Evolutionary conservation across 1,140 invertebrate species (phyloP).

Genomic region (Drosophila sp.): DNA sequence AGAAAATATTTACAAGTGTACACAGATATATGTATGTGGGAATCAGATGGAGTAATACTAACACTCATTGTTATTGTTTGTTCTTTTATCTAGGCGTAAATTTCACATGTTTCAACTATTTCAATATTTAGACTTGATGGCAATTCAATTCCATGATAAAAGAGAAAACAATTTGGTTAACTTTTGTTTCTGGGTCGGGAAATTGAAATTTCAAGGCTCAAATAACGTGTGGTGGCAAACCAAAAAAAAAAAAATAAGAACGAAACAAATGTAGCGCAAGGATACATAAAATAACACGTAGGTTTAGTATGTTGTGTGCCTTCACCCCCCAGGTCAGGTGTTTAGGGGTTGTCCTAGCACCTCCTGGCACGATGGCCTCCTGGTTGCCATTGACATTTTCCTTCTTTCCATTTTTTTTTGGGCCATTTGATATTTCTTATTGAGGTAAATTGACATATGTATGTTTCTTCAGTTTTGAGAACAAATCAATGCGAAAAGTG

Average conservation of each 20-base stretch:
- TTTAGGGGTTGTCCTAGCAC: conserved; percentile 1
- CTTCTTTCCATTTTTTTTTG: neutral
- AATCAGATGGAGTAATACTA: conserved; percentile 1
- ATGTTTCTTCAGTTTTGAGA: conserved; percentile 10
- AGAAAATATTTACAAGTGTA: neutral
- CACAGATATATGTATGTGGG: neutral
- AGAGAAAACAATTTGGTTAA: conserved; percentile 4
- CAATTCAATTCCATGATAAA: conserved; percentile 11
- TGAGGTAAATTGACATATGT: conserved; percentile 2
- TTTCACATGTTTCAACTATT: conserved; percentile 16
- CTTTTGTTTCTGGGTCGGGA: conserved; percentile 6
- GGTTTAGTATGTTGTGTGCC: neutral
- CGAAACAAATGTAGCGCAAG: conserved; percentile 8
- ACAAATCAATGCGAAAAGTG: conserved; percentile 22
- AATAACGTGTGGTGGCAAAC: neutral
- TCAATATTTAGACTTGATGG: conserved; percentile 9
- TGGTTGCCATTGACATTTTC: conserved; percentile 9
- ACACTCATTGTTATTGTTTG: conserved; percentile 5
- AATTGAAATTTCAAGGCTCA: conserved; percentile 15
- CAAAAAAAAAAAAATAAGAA: too few relatives aligned
- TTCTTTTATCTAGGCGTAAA: neutral
- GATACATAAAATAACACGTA: neutral
- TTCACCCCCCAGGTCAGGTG: neutral
- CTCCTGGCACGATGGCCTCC: neutral
- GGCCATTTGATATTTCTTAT: neutral